Evolutionary conservation across 2,113 vertebrate genomes (phyloP).

Genomic region (Anhinga rufa): DNA sequence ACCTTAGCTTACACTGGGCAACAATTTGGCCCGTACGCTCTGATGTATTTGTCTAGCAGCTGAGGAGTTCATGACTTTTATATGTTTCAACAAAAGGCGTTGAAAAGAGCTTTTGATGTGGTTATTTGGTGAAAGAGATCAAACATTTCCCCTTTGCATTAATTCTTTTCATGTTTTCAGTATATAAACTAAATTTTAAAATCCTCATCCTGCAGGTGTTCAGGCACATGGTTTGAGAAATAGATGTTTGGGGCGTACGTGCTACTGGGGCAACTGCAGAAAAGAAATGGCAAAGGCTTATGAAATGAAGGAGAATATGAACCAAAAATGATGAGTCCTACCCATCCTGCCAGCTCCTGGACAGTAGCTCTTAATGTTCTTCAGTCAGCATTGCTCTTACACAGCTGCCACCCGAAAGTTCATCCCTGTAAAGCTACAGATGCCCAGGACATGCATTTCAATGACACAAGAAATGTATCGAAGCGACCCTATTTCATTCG

Average conservation of each 20-base stretch:
- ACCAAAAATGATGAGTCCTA: background rate
- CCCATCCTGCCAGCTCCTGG: background rate
- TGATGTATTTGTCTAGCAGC: background rate
- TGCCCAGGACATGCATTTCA: background rate
- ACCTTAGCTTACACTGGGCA: background rate
- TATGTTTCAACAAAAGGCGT: conserved; percentile 20
- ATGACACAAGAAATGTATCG: accelerated
- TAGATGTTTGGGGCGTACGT: background rate
- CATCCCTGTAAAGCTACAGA: background rate
- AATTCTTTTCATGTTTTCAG: conserved; percentile 52
- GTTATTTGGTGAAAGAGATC: conserved; percentile 58
- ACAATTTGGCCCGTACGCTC: background rate
- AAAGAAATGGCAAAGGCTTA: background rate
- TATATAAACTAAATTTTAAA: background rate
- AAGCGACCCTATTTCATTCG: accelerated
- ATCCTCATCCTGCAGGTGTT: conserved; percentile 42
- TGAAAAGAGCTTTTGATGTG: conserved; percentile 64
- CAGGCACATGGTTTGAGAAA: background rate
- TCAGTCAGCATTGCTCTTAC: accelerated
- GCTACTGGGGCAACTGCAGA: background rate
- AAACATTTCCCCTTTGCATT: conserved; percentile 37
- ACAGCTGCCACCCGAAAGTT: background rate
- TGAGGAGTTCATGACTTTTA: conserved; percentile 50
- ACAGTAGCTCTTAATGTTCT: accelerated
- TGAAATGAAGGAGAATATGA: accelerated